Evolutionary conservation across 2,888 invertebrate genomes (phyloP).

Genomic region (Conchocele bisecta): DNA sequence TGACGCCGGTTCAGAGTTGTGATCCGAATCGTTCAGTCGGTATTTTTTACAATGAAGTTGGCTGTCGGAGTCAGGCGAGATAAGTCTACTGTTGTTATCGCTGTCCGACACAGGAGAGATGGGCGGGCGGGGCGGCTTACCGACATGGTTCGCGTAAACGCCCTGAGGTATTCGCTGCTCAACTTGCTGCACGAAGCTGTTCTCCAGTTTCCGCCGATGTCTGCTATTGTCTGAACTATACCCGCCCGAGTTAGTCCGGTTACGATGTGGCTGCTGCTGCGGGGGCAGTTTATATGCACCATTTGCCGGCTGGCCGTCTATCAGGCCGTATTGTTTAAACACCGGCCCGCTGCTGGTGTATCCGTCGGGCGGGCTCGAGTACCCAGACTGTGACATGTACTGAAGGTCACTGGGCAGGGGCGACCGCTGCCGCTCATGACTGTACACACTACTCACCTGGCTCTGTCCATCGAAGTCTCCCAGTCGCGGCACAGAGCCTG

Average conservation of each 20-base stretch:
- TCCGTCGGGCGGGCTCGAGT: constrained; percentile 47
- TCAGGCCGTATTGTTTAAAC: constrained; percentile 66
- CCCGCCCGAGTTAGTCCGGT: constrained; percentile 61
- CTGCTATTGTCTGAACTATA: constrained; percentile 72
- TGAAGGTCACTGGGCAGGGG: constrained; percentile 44
- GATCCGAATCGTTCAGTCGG: constrained; percentile 72
- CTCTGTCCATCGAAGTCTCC: constrained; percentile 76
- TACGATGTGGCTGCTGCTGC: constrained; percentile 34
- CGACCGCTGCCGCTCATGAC: constrained; percentile 51
- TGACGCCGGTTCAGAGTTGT: constrained; percentile 75
- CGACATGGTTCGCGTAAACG: constrained; percentile 17
- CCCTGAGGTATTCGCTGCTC: constrained; percentile 67
- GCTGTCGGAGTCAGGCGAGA: constrained; percentile 70
- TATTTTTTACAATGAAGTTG: constrained; percentile 61
- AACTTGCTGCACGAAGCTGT: constrained; percentile 64
- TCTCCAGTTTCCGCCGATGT: constrained; percentile 57
- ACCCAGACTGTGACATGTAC: constrained; percentile 50
- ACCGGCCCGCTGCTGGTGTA: constrained; percentile 37
- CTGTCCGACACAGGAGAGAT: constrained; percentile 54
- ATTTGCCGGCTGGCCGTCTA: constrained; percentile 50
- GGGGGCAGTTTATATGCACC: constrained; percentile 10
- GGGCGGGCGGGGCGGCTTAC: constrained; percentile 52
- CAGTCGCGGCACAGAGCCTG: constrained; percentile 68
- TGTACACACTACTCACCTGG: constrained; percentile 64
- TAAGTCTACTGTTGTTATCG: constrained; percentile 48